These are phyloP conservation scores for Spialia ferax DNA, from an alignment of 2,888 invertebrate species.

Conservation along the genomic window DNA sequence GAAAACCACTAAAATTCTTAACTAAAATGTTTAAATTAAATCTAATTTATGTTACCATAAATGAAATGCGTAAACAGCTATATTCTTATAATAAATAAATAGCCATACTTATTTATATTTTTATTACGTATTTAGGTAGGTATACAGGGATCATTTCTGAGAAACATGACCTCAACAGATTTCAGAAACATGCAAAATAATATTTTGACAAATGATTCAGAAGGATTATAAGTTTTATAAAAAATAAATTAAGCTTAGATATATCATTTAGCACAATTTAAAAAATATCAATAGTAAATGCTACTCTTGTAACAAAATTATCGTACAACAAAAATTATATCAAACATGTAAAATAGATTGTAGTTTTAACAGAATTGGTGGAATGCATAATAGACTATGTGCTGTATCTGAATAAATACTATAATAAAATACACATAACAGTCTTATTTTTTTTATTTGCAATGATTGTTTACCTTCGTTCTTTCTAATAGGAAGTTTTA, in stretches of 20 bases:
- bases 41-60: no score
- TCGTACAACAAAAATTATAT: background rate
- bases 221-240: background rate
- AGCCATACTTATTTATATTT: no score
- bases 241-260: background rate
- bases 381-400: conserved; percentile 19
- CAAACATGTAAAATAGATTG: conserved; percentile 23
- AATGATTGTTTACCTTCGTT: no score
- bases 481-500: background rate
- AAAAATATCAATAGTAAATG: background rate
- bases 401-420: conserved; percentile 26
- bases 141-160: conserved; percentile 16
- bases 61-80: no score
- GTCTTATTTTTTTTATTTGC: background rate
- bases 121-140: no score
- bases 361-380: conserved; percentile 24
- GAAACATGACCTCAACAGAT: background rate
- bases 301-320: background rate
- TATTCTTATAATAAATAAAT: no score
- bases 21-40: no score
- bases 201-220: background rate
- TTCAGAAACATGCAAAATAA: background rate
- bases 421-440: conserved; percentile 10
- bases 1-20: no score
- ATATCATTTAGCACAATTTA: background rate